Conservation (phyloP, 2,113 vertebrate species). For the Hippocampus mohnikei region DNA sequence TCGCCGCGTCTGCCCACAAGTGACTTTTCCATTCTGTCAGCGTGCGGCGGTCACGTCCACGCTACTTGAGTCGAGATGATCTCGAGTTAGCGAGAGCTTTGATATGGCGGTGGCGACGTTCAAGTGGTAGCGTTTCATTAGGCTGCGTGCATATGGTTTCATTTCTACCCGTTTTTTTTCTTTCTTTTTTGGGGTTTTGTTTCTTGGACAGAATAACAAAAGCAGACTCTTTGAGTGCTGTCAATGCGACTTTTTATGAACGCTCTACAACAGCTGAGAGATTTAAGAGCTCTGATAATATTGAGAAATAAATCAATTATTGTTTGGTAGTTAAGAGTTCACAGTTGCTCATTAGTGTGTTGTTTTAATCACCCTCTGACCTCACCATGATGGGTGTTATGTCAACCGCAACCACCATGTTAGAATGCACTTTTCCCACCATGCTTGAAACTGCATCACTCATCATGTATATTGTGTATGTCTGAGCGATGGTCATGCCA, state of each 20-base stretch:
- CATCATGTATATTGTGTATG: constrained; percentile 17
- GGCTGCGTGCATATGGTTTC: constrained; percentile 53
- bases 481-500: constrained; percentile 5
- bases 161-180: constrained; percentile 8
- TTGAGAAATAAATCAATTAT: neutral
- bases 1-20: constrained; percentile 61
- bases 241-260: constrained; percentile 41
- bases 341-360: neutral
- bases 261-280: constrained; percentile 18
- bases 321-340: neutral
- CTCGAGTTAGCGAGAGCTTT: constrained; percentile 43
- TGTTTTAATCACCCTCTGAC: neutral
- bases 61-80: constrained; percentile 53
- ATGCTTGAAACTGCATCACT: constrained; percentile 38
- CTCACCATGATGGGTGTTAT: neutral
- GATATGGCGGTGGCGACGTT: constrained; percentile 30
- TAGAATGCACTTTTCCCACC: constrained; percentile 19
- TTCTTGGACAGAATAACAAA: constrained; percentile 32
- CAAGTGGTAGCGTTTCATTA: constrained; percentile 59
- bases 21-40: constrained; percentile 73
- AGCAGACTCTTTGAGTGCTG: constrained; percentile 20
- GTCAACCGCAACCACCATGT: neutral
- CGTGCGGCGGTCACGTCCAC: constrained; percentile 66
- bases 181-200: constrained; percentile 24
- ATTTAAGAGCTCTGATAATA: constrained; percentile 14